Evolutionary conservation across 2,888 invertebrate genomes (phyloP).

Genomic region (Acleris emargana): DNA sequence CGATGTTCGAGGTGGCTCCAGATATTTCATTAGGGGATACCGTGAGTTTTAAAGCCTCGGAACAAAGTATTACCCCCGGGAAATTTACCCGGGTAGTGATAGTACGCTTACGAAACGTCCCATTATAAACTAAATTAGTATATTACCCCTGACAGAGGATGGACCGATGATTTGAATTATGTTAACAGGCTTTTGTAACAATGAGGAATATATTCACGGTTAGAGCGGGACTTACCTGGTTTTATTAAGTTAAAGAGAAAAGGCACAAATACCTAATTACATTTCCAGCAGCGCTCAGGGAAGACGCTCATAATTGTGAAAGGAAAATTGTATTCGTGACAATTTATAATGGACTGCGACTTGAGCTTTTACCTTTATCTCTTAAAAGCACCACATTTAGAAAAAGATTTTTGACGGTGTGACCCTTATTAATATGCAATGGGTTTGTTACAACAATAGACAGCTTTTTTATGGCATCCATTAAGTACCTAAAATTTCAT

Average conservation of each 20-base stretch:
- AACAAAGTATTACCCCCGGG: conserved; percentile 26
- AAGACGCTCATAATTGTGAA: conserved; percentile 33
- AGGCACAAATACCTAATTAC: conserved; percentile 36
- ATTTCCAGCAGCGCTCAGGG: conserved; percentile 33
- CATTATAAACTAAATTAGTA: conserved; percentile 11
- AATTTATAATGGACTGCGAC: conserved; percentile 24
- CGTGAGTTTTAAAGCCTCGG: conserved; percentile 23
- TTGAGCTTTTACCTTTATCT: conserved; percentile 20
- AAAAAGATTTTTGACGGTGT: neutral
- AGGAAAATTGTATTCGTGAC: conserved; percentile 34
- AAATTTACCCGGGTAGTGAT: conserved; percentile 24
- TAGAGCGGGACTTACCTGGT: conserved; percentile 10
- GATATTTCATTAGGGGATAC: conserved; percentile 30
- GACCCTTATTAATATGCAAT: conserved; percentile 9
- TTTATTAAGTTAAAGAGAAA: conserved; percentile 23
- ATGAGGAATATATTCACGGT: conserved; percentile 9
- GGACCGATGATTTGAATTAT: neutral
- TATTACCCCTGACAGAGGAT: neutral
- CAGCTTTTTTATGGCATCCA: neutral
- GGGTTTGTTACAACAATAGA: neutral
- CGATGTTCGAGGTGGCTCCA: conserved; percentile 29
- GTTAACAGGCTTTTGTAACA: conserved; percentile 14
- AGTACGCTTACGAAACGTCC: conserved; percentile 15
- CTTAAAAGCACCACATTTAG: conserved; percentile 20
- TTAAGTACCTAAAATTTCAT: neutral